Evolutionary conservation across 2,797 vertebrate species (phyloP), one percentile per base, ranked within the genome.

Genomic region (Enoplosus armatus): DNA sequence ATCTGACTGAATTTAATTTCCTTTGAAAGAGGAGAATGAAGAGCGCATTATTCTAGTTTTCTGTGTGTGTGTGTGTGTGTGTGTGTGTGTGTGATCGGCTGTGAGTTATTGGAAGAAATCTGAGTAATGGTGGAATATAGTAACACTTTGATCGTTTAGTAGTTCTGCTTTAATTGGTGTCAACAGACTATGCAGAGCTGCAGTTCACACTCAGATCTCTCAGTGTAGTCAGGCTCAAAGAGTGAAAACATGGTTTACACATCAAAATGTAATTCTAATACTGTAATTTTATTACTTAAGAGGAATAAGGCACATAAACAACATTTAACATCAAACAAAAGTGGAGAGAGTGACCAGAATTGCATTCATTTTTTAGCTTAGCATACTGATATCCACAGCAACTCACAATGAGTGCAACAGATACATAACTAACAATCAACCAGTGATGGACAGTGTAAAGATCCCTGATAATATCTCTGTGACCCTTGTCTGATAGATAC

Each of bases 1-100:
- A 75, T 72, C 84, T 71, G 80, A 87, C 86, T 63, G 77, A 85
- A 88, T 90, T 90, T 75, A 83, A 93, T 94, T 89, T 93, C 88
- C 86, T 93, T 89, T 76, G 35, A 81, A 87, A 79, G 71, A 72
- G 18, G 70, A 79, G 84, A 87, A 45, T 33, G 79, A 76, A 47
- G 59, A 83, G 64, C 5, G 12, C 27, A 72, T 72, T 45, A 74
- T 75, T 89, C 48, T 55, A 20, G 31, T 50, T 79, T 41, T 66
- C 47, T 59, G 39, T 55, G 53, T 51, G 0, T 15, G 16, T n/a
- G 48, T 51, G 1, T 15, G 16, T 50, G 48, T 0, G 64, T 35
- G 27, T 55, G 48, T 51, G 1, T 15, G 16, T 50, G 48, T 0
- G 64, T 35, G 27, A 65, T 37, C 47, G 4, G 29, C 37, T 26